Percentiles rank a stretch among this genome's conserved stretches.
phyloP scores from a whole-genome alignment of 2,113 vertebrate genomes.

The Rhinoptilus africanus region DNA sequence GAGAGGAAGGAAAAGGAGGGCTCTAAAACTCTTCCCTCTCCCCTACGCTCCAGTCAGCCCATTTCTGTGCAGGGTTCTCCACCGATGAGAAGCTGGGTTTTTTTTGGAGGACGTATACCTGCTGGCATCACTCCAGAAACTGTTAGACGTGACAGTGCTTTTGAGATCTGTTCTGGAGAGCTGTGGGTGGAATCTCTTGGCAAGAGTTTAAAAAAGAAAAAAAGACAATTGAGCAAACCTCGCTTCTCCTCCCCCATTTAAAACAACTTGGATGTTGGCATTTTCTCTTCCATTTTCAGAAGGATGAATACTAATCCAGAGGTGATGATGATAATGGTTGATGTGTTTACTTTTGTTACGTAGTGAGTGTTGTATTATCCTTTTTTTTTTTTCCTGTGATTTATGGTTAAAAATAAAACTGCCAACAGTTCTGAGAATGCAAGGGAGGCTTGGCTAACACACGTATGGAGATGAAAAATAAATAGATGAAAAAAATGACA shows the following conservation, averaged over 20 bases:
- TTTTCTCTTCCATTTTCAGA: neutral
- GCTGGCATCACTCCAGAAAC: neutral
- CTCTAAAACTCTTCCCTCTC: neutral
- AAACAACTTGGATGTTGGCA: neutral
- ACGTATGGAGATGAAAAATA: neutral
- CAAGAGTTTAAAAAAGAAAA: neutral
- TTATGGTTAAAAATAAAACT: constrained; percentile 6
- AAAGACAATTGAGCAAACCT: neutral
- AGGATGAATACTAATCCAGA: neutral
- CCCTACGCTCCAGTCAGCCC: neutral
- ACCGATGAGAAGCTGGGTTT: neutral
- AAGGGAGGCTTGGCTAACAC: neutral
- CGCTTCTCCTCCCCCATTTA: neutral
- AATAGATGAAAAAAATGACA: neutral
- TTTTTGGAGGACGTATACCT: neutral
- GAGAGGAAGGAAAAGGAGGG: neutral
- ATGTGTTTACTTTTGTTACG: neutral
- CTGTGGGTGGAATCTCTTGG: neutral
- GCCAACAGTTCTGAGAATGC: neutral
- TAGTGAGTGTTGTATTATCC: neutral
- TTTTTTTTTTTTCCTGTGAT: neutral
- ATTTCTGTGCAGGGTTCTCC: neutral
- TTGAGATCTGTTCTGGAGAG: neutral
- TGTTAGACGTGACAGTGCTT: neutral
- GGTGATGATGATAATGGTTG: neutral